Percentiles rank a stretch among this genome's conserved stretches.
These are phyloP conservation scores for Benthosema pterotum DNA, from an alignment of 2,797 vertebrate species.

Conservation along the genomic window DNA sequence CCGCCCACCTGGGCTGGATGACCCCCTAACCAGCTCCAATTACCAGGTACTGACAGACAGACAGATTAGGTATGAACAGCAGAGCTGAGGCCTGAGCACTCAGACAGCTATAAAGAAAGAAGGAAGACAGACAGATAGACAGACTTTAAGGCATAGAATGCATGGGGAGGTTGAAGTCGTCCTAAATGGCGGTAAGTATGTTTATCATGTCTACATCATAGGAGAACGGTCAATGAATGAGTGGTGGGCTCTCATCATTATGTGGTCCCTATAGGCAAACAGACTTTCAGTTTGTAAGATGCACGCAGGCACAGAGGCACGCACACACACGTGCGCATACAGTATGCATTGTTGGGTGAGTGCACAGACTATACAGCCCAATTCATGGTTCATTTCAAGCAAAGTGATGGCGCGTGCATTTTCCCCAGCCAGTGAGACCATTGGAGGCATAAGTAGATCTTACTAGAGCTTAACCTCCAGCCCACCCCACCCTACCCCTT, in stretches of 20 bases:
- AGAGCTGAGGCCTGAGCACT: constrained; percentile 74
- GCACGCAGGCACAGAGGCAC: constrained; percentile 5
- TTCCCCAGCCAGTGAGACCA: too few species aligned
- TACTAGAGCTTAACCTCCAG: too few species aligned
- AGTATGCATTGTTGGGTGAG: too few species aligned
- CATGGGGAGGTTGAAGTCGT: constrained; percentile 47
- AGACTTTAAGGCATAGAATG: neutral
- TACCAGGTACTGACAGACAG: constrained; percentile 94
- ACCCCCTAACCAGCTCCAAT: constrained; percentile 93
- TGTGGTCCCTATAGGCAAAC: constrained; percentile 32
- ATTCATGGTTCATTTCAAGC: too few species aligned
- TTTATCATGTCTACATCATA: constrained; percentile 48
- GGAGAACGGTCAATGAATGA: constrained; percentile 43
- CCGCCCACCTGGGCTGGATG: constrained; percentile 88
- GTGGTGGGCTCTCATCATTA: constrained; percentile 54
- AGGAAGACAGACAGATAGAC: constrained; percentile 27
- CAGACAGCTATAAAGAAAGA: constrained; percentile 33
- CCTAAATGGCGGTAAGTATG: constrained; percentile 59
- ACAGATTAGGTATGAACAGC: constrained; percentile 86
- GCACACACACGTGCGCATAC: constrained; percentile 16
- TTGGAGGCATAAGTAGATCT: too few species aligned
- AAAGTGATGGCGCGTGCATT: too few species aligned
- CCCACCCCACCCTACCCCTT: neutral
- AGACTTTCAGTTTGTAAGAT: constrained; percentile 1
- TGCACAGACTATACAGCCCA: too few species aligned